phyloP scores from a whole-genome alignment of 1,140 invertebrate genomes.

The Lasioglossum albipes region DNA sequence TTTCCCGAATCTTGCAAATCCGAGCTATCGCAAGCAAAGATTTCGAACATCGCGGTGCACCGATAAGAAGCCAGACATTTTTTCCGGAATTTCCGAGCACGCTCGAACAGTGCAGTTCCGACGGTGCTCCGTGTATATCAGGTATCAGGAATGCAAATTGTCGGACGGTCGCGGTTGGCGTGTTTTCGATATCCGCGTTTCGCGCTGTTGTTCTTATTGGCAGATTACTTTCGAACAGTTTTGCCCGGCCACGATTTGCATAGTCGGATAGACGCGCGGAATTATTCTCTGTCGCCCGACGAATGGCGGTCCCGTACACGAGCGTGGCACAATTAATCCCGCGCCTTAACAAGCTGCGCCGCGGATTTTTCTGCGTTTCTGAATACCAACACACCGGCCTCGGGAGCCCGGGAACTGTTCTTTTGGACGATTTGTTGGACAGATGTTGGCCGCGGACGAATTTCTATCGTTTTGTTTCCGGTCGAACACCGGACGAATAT shows the following conservation, averaged over 20 bases:
- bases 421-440: not conserved
- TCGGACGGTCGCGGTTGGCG: constrained; percentile 20
- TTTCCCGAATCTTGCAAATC: too few relatives aligned
- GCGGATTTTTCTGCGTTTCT: not conserved
- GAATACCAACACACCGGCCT: not conserved
- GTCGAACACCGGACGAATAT: too few relatives aligned
- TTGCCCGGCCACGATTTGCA: constrained; percentile 8
- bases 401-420: not conserved
- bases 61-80: too few relatives aligned
- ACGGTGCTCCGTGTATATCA: not conserved
- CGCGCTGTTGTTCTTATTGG: constrained; percentile 39
- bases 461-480: not conserved
- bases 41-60: too few relatives aligned
- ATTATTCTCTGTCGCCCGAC: constrained; percentile 25
- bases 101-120: too few relatives aligned
- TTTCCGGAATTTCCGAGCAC: too few relatives aligned
- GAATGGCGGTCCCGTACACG: not conserved
- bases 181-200: constrained; percentile 31
- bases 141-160: constrained; percentile 47
- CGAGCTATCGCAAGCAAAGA: too few relatives aligned
- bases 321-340: constrained; percentile 15
- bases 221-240: constrained; percentile 34
- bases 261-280: constrained; percentile 18
- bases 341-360: not conserved
- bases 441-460: not conserved